Evolutionary conservation across 2,888 invertebrate genomes (phyloP), one percentile per base, ranked within the genome.

Genomic region (Eubasilissa splendida): DNA sequence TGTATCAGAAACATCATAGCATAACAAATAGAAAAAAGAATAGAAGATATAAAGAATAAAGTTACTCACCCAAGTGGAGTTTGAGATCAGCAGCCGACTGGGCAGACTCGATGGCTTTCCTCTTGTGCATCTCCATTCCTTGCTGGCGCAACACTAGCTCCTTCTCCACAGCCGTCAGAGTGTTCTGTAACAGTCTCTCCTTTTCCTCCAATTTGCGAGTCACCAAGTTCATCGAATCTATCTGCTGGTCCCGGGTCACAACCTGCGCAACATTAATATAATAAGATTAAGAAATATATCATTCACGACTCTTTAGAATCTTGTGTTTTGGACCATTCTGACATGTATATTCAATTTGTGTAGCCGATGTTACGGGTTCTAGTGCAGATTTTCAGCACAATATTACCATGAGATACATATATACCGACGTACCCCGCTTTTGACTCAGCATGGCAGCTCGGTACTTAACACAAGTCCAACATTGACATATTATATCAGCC

Each of bases 1-100:
- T 74, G 31, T 53, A 52, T 22, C 22, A 56, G 33, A 73, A 42
- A 42, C 7, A 4, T 42, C 42, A 4, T 7, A 42, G 42, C 2
- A n/a, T n/a, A 58, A 4, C 3, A 58, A 58, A 58, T 4, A 58
- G 12, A 58, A 4, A 2, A 11, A 4, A 58, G 11, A 58, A 58
- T 11, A 58, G n/a, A n/a, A 8, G n/a, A 58, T 58, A 58, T 4
- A 31, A 31, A 50, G 7, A 68, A n/a, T 14, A n/a, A 14, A 1
- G 66, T 52, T 63, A 3, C 63, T 63, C 85, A 95, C 95, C 95
- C 83, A 99, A 92, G 92, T 99, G 98, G 84, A 99, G 92, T 88
- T 99, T 98, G 50, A 99, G 92, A 89, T 99, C 99, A 0, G 98
- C 98, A 0, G 99, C 98, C 9, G 97, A 97, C 88, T 99, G 99